Evolutionary conservation across 2,797 vertebrate species (phyloP), one percentile per base, ranked within the genome.

Genomic region (Eospalax fontanierii): DNA sequence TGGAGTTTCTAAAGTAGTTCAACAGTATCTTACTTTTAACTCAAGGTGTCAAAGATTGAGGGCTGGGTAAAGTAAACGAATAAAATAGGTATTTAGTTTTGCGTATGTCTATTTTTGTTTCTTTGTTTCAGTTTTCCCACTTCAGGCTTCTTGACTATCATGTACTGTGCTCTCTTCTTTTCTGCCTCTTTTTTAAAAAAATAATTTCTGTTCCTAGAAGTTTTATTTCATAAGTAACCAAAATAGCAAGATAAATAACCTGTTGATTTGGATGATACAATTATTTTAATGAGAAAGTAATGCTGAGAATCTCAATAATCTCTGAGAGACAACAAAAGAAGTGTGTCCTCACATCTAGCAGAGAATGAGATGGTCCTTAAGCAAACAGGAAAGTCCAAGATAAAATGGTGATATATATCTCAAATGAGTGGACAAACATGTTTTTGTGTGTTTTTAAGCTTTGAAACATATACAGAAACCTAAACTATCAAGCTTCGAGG

Each of bases 1-100:
- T 11, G 71, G n/a, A 19, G 78, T 68, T 43, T 68, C 83, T 87
- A 10, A 76, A 94, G 50, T 71, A 81, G 61, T 84, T 86, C 61
- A 95, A 66, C 33, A 26, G 22, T n/a, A 85, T 86, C 70, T 90
- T 91, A 76, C 59, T 93, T 96, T 91, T 80, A 89, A 78, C 28
- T 12, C 30, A 78, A 61, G 91, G 24, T 50, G 38, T 59, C 5
- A 15, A 86, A 95, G 30, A 61, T 24, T 70, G 2, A 3, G 21
- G 68, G 54, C 2, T 38, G 43, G 35, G 18, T 16, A 7, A 90
- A 87, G 73, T 57, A 33, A 74, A 73, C n/a, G n/a, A 89, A n/a
- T 30, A 81, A 73, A 90, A 70, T 11, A 38, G n/a, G 83, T 5
- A 83, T 75, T 70, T 54, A 74, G 1, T 33, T 26, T 79, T 74